Evolutionary conservation across 2,797 vertebrate genomes (phyloP).

Genomic region (Brachyalestes nurse): DNA sequence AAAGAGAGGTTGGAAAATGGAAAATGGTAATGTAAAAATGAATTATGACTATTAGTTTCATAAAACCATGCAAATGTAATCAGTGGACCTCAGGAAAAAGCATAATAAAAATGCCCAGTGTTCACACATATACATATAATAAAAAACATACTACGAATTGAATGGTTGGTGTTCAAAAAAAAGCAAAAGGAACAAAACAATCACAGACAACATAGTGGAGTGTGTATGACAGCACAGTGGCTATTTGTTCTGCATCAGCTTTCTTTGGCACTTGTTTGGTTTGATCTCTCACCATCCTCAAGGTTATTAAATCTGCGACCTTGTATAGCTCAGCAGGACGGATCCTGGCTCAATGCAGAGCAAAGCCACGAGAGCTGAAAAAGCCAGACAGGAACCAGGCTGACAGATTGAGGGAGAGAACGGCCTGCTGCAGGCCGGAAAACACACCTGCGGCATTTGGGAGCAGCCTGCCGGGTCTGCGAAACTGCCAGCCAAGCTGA

Average conservation of each 20-base stretch:
- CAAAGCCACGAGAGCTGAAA: constrained; percentile 11
- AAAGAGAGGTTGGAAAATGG: too few species aligned
- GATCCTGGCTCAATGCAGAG: background rate
- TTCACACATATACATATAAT: too few species aligned
- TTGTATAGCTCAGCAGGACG: constrained; percentile 20
- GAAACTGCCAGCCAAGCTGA: constrained; percentile 30
- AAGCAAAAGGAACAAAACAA: background rate
- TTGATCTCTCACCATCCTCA: background rate
- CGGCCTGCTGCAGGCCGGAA: background rate
- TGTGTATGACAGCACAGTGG: background rate
- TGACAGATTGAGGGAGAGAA: constrained; percentile 21
- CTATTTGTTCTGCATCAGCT: constrained; percentile 7
- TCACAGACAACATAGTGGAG: background rate
- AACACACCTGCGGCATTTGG: background rate
- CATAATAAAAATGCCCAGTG: too few species aligned
- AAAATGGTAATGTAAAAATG: too few species aligned
- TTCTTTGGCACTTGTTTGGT: constrained; percentile 2
- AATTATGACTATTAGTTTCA: too few species aligned
- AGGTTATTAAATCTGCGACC: constrained; percentile 14
- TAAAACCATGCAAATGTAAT: too few species aligned
- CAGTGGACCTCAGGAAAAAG: too few species aligned
- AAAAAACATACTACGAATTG: too few species aligned
- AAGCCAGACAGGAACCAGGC: constrained; percentile 1
- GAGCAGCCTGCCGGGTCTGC: constrained; percentile 25
- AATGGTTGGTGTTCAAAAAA: too few species aligned